Conservation (phyloP, 2,888 invertebrate genomes). For the Macrophya alboannulata region DNA sequence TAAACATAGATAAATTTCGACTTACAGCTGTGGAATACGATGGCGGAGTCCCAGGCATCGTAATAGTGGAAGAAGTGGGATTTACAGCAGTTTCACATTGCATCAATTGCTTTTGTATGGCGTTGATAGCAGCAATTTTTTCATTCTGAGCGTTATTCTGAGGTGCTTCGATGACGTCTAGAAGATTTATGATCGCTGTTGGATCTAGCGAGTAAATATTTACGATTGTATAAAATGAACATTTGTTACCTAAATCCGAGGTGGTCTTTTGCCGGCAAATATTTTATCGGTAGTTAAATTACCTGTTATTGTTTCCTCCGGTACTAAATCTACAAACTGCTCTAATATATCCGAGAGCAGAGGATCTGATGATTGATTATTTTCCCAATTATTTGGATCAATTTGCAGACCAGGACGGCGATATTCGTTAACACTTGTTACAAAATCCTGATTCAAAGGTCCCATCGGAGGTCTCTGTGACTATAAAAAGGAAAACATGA, state of each 20-base stretch:
- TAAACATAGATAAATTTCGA: slow-evolving; percentile 54
- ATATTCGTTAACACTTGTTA: slow-evolving; percentile 75
- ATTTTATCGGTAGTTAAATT: slow-evolving; percentile 49
- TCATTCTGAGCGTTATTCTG: slow-evolving; percentile 83
- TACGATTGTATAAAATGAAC: background rate
- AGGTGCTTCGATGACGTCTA: slow-evolving; percentile 79
- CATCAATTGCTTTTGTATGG: slow-evolving; percentile 96
- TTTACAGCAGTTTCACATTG: slow-evolving; percentile 88
- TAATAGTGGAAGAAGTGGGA: slow-evolving; percentile 83
- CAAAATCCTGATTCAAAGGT: slow-evolving; percentile 79
- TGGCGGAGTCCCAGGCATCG: slow-evolving; percentile 83
- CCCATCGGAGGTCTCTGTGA: slow-evolving; percentile 77
- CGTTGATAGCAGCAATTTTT: slow-evolving; percentile 91
- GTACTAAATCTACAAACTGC: slow-evolving; percentile 91
- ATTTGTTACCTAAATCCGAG: background rate
- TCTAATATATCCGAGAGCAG: slow-evolving; percentile 92
- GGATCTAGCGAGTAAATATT: slow-evolving; percentile 67
- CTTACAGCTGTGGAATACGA: slow-evolving; percentile 84
- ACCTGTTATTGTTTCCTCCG: slow-evolving; percentile 83
- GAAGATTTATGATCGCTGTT: slow-evolving; percentile 78
- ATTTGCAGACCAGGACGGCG: slow-evolving; percentile 69
- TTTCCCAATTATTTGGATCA: slow-evolving; percentile 79
- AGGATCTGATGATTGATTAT: slow-evolving; percentile 83
- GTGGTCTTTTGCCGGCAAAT: background rate
- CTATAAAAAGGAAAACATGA: slow-evolving; percentile 59